Base-by-base conservation (phyloP, 2,113 vertebrate genomes). In the Apeltes quadracus region DNA sequence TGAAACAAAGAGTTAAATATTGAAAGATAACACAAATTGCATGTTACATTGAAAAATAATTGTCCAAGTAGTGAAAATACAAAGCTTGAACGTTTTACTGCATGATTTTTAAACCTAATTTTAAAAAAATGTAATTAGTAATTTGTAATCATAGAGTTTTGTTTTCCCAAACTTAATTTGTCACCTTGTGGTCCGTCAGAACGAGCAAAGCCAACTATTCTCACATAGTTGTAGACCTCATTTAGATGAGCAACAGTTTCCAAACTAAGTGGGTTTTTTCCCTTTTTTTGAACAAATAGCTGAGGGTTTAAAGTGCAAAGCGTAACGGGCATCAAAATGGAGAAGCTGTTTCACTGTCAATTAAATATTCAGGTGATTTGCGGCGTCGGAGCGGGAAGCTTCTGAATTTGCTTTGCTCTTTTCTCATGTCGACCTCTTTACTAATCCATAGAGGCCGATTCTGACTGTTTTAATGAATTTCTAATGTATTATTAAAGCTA, bases 311-410 rank as follows among this genome's bases (percentile, higher is more conserved):
- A 29, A 70, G 22, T 55, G 36, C 23, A 59, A 69, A 67, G 13
- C 10, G 7, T 23, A 59, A 43, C 3, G 16, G 16, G 5, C 25
- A 11, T 58, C 34, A 58, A 65, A 25, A 41, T 7, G 27, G 16
- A 61, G 48, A 29, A 41, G 29, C 55, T 34, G 36, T 22, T 46
- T 50, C 22, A 20, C 34, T 41, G 53, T 27, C 23, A 81, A 74
- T 51, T 16, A 69, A 11, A 53, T 10, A 74, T 55, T 38, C 15
- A 27, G 48, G 61, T 69, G 22, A 61, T 65, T 50, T 56, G 20
- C 39, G 41, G 7, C n/a, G 38, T 48, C 38, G 64, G 62, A 59
- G 22, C 39, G 50, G 15, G 20, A 18, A 53, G 61, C 48, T 50
- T 62, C 58, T 25, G 32, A 48, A 48, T 43, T 14, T 53, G n/a